Conservation (phyloP, 2,888 invertebrate genomes). For the Chelonus formosanus region DNA sequence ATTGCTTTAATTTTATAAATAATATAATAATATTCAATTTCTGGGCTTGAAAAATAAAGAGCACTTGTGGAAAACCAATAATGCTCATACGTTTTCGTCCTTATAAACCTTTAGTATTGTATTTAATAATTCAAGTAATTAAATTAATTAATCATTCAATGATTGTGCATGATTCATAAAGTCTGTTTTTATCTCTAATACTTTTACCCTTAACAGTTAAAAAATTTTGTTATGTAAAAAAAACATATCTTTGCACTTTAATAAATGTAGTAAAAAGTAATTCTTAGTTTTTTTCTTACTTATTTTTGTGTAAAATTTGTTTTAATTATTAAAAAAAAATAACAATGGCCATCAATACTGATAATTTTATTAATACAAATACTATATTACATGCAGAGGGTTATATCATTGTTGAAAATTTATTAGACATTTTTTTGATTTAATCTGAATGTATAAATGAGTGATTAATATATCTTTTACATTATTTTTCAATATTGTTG, state of each 20-base stretch:
- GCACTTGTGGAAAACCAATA: slow-evolving; percentile 10
- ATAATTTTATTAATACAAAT: slow-evolving; percentile 58
- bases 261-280: slow-evolving; percentile 37
- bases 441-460: slow-evolving; percentile 9
- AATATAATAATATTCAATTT: slow-evolving; percentile 3
- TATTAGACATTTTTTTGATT: slow-evolving; percentile 13
- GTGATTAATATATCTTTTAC: too few species aligned
- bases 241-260: slow-evolving; percentile 39
- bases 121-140: background rate
- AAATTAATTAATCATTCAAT: slow-evolving; percentile 22
- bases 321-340: slow-evolving; percentile 6
- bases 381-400: slow-evolving; percentile 44
- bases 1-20: slow-evolving; percentile 8
- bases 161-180: slow-evolving; percentile 19
- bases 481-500: too few species aligned
- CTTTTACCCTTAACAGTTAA: slow-evolving; percentile 27
- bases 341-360: slow-evolving; percentile 52
- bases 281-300: background rate
- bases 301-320: background rate
- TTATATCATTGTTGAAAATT: slow-evolving; percentile 13
- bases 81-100: background rate
- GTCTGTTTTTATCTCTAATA: slow-evolving; percentile 28
- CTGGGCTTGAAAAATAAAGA: background rate
- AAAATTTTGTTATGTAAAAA: slow-evolving; percentile 39
- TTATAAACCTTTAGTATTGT: slow-evolving; percentile 15